These are phyloP conservation scores for Gracilinanus agilis DNA, from an alignment of 2,113 vertebrate genomes.

Conservation along the genomic window DNA sequence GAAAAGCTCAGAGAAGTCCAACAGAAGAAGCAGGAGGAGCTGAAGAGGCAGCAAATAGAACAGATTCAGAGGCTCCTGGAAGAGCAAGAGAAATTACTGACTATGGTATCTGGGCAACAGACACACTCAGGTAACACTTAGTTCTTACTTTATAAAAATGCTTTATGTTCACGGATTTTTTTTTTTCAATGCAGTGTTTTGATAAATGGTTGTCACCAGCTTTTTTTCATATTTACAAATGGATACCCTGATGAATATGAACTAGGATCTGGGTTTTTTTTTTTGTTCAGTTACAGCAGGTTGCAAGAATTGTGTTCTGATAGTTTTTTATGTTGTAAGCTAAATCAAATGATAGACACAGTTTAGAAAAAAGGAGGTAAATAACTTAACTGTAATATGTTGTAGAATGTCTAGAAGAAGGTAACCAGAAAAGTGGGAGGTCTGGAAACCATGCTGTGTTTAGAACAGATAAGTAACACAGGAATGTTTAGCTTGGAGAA, in stretches of 20 bases:
- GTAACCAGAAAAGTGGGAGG: not conserved
- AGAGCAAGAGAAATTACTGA: constrained; percentile 90
- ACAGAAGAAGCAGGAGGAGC: constrained; percentile 93
- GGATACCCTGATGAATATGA: not conserved
- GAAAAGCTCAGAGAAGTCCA: constrained; percentile 93
- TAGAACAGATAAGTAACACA: not conserved
- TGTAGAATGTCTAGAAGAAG: not conserved
- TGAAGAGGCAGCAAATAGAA: constrained; percentile 92
- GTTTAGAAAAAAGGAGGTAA: not conserved
- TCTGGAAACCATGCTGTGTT: not conserved
- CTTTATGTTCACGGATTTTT: not conserved
- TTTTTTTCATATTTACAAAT: not conserved
- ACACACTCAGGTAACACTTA: constrained; percentile 77
- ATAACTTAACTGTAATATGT: not conserved
- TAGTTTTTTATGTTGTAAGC: constrained; percentile 13
- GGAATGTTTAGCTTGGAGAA: constrained; percentile 1
- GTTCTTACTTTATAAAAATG: not conserved
- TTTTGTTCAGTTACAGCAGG: not conserved
- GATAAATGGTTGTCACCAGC: not conserved
- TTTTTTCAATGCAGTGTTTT: not conserved
- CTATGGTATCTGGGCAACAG: constrained; percentile 81
- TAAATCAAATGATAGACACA: not conserved
- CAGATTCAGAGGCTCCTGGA: constrained; percentile 91
- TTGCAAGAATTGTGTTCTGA: not conserved
- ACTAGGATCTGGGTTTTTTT: not conserved